These are phyloP conservation scores for Pseudomyrmex flavicornis DNA, from an alignment of 1,140 invertebrate species.

Conservation along the genomic window DNA sequence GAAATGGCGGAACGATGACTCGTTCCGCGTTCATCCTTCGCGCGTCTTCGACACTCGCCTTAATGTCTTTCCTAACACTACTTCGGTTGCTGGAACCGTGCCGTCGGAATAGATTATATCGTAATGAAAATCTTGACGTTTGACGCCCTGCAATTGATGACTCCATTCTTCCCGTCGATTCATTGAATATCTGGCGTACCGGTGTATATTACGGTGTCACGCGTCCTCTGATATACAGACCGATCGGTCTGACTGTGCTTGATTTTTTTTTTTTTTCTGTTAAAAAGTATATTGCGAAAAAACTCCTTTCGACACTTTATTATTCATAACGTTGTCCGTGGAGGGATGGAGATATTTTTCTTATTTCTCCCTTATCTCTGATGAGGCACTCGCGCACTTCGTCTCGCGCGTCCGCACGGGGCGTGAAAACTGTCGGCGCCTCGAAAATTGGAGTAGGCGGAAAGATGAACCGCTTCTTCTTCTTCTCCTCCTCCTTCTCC, in stretches of 20 bases:
- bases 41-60: constrained; percentile 52
- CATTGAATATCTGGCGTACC: constrained; percentile 47
- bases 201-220: constrained; percentile 38
- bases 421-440: not conserved
- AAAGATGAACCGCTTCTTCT: constrained; percentile 47
- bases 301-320: no score
- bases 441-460: constrained; percentile 15
- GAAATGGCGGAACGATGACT: constrained; percentile 55
- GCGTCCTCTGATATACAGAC: not conserved
- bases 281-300: no score
- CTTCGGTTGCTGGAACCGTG: not conserved
- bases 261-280: not conserved
- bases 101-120: constrained; percentile 65
- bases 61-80: constrained; percentile 53
- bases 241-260: no score
- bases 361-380: constrained; percentile 3
- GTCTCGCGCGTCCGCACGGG: not conserved
- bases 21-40: constrained; percentile 50
- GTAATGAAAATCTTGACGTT: constrained; percentile 73
- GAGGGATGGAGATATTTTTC: not conserved
- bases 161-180: constrained; percentile 51
- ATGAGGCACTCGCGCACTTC: constrained; percentile 7
- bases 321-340: no score
- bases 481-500: no score
- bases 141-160: constrained; percentile 60